phyloP scores from a whole-genome alignment of 2,888 invertebrate genomes.

The Morpho helenor region DNA sequence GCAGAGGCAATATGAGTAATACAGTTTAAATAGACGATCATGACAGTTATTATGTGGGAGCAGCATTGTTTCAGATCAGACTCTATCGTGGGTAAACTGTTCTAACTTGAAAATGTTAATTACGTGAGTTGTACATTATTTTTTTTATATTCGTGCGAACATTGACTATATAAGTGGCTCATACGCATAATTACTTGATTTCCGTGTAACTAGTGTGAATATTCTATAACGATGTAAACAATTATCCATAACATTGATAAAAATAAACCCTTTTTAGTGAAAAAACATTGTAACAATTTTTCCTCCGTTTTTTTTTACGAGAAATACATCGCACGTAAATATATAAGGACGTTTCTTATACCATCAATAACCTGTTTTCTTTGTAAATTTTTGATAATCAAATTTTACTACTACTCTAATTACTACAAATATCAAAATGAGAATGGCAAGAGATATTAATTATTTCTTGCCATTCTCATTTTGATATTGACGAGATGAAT shows the following conservation, averaged over 20 bases:
- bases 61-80: slow-evolving; percentile 44
- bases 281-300: too few relatives aligned
- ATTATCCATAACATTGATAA: background rate
- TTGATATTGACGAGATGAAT: too few relatives aligned
- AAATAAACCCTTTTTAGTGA: too few relatives aligned
- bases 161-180: slow-evolving; percentile 28
- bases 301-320: too few relatives aligned
- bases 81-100: slow-evolving; percentile 55
- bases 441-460: too few relatives aligned
- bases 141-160: slow-evolving; percentile 38
- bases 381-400: too few relatives aligned
- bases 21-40: slow-evolving; percentile 24
- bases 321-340: too few relatives aligned
- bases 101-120: slow-evolving; percentile 54
- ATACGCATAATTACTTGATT: slow-evolving; percentile 24
- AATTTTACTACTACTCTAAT: too few relatives aligned
- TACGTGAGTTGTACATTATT: slow-evolving; percentile 39
- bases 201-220: slow-evolving; percentile 19
- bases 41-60: slow-evolving; percentile 69
- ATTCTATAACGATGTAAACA: slow-evolving; percentile 17
- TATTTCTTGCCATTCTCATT: too few relatives aligned
- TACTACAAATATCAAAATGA: too few relatives aligned
- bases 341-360: too few relatives aligned
- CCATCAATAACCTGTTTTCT: too few relatives aligned
- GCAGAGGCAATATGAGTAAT: slow-evolving; percentile 15